Evolutionary conservation across 2,113 vertebrate genomes (phyloP).

Genomic region (Pomatostomus ruficeps): DNA sequence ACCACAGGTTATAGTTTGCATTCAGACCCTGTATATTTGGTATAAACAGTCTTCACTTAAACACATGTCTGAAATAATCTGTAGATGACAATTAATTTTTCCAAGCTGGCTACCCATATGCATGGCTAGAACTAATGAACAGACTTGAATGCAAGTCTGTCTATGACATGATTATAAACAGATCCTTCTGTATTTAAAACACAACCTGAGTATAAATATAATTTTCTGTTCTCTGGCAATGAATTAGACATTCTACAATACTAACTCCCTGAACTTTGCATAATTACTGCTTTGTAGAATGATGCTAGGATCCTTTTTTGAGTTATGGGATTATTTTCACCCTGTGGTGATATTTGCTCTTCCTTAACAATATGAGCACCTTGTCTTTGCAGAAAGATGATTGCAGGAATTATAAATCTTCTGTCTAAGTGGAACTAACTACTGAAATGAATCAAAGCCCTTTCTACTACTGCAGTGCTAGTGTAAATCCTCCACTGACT

Average conservation of each 20-base stretch:
- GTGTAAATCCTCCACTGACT: background rate
- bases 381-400: background rate
- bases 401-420: background rate
- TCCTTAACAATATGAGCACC: background rate
- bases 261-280: background rate
- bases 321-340: background rate
- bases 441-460: background rate
- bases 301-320: background rate
- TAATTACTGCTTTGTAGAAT: background rate
- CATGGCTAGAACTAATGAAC: background rate
- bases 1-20: background rate
- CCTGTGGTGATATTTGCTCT: background rate
- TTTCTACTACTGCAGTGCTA: background rate
- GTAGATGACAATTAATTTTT: constrained; percentile 19
- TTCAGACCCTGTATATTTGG: background rate
- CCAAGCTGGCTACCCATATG: background rate
- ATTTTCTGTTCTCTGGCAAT: background rate
- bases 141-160: background rate
- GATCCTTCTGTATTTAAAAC: constrained; percentile 19
- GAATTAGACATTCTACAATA: background rate
- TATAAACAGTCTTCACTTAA: background rate
- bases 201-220: background rate
- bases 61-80: background rate
- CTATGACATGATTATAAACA: background rate
- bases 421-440: background rate